Evolutionary conservation across 2,888 invertebrate genomes (phyloP), one percentile per base, ranked within the genome.

Genomic region (Zaprionus bogoriensis): DNA sequence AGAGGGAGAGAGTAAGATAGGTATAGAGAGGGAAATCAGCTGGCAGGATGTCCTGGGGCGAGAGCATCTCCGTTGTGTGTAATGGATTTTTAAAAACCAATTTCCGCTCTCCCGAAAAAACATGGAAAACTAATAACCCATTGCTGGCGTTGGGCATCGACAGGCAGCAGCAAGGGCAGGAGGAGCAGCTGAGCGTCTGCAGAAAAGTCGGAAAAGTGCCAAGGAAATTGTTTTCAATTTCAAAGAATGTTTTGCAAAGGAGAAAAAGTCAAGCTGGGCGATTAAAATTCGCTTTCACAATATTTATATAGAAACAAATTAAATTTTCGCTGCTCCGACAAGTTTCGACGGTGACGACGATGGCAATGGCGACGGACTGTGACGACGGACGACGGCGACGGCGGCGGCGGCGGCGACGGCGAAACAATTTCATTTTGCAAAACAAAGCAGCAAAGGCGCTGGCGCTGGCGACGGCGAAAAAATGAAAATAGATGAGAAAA

Each of bases 211-310:
- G 45, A 67, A 65, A 77, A 64, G 79, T 72, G 68, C 61, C 77
- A 74, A 82, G 82, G 82, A 85, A 85, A 85, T 82, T 82, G 83
- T 82, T 82, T 82, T 72, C 86, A 77, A 76, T 82, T 85, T 85
- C 69, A 69, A 71, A 69, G 65, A 85, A 79, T 82, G 62, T 74
- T 72, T 61, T 39, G 44, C 50, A 68, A 74, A 71, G 71, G 44
- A 59, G 51, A 62, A 73, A 52, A 53, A 75, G 63, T 54, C 66
- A 58, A 58, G 70, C 67, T 52, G 62, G 27, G 67, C 77, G 85
- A 81, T 81, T 84, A 81, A 81, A 81, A 81, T 82, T 81, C 81
- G 71, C 82, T 84, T 81, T 78, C 85, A 75, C 67, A 82, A 85
- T 82, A 82, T 82, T 85, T 82, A 80, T 82, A 77, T 79, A 77